Percentiles rank a stretch among this genome's conserved stretches.
Evolutionary conservation across 1,140 invertebrate species (phyloP).

Genomic region (Thaumetopoea pityocampa): DNA sequence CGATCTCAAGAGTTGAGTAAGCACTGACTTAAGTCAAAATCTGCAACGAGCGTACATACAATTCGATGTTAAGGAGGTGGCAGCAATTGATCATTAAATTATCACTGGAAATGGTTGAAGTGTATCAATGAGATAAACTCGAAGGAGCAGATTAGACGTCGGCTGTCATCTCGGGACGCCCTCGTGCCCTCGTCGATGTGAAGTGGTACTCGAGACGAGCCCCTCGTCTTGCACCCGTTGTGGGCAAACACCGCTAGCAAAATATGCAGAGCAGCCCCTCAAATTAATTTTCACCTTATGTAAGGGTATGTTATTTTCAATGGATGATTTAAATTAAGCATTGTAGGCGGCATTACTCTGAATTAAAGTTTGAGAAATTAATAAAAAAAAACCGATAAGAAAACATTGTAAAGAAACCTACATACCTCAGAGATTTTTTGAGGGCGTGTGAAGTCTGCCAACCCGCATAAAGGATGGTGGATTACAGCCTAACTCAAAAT

Average conservation of each 20-base stretch:
- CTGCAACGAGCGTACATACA: constrained; percentile 1
- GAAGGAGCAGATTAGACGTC: constrained; percentile 60
- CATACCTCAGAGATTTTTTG: no score
- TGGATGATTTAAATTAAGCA: no score
- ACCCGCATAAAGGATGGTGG: no score
- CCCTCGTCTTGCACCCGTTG: constrained; percentile 42
- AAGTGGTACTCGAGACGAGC: constrained; percentile 59
- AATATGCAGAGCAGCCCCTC: constrained; percentile 56
- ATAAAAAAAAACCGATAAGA: no score
- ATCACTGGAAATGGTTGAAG: constrained; percentile 25
- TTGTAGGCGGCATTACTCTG: no score
- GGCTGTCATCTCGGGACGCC: constrained; percentile 59
- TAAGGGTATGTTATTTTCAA: constrained; percentile 13
- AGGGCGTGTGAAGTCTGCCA: no score
- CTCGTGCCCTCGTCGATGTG: constrained; percentile 41
- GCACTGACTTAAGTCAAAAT: no score
- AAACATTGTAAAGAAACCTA: no score
- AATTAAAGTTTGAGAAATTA: no score
- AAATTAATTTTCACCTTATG: constrained; percentile 44
- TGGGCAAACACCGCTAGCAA: constrained; percentile 53
- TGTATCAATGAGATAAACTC: constrained; percentile 39
- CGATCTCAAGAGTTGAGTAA: no score
- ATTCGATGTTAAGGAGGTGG: constrained; percentile 1
- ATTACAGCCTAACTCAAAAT: no score
- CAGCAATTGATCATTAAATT: constrained; percentile 24